Conservation (phyloP, 2,888 invertebrate species). For the Ypsolopha sequella region DNA sequence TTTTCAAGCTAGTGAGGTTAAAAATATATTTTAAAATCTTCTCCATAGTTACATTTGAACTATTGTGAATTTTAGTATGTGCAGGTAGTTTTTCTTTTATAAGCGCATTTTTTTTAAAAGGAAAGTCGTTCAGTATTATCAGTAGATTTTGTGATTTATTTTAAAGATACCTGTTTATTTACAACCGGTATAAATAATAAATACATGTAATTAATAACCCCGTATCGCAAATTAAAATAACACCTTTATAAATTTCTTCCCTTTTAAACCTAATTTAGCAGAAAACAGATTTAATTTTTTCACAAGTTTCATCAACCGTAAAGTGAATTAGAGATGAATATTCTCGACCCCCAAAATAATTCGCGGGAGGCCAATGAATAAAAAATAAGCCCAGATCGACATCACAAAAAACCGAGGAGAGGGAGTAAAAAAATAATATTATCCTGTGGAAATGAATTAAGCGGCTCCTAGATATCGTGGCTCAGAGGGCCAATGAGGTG, state of each 20-base stretch:
- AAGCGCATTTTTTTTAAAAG: no score
- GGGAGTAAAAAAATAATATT: constrained; percentile 71
- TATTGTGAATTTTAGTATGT: no score
- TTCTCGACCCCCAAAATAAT: constrained; percentile 41
- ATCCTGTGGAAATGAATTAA: constrained; percentile 71
- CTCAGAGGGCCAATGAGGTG: constrained; percentile 11
- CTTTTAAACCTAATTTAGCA: neutral
- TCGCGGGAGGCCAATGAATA: constrained; percentile 46
- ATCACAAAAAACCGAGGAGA: constrained; percentile 41
- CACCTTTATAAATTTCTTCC: neutral
- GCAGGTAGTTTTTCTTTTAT: no score
- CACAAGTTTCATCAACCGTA: neutral
- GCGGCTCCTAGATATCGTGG: constrained; percentile 56
- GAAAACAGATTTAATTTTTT: neutral
- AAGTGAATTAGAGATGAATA: constrained; percentile 46
- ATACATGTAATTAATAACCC: no score
- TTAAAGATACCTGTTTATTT: no score
- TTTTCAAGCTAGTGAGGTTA: no score
- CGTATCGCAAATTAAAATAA: no score
- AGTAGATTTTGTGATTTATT: no score
- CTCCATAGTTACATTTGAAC: no score
- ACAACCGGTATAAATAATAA: no score
- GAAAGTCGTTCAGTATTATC: no score
- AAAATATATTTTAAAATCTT: no score
- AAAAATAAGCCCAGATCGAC: constrained; percentile 63